These are phyloP conservation scores for Gouania willdenowi DNA, from an alignment of 2,797 vertebrate species.

Conservation along the genomic window DNA sequence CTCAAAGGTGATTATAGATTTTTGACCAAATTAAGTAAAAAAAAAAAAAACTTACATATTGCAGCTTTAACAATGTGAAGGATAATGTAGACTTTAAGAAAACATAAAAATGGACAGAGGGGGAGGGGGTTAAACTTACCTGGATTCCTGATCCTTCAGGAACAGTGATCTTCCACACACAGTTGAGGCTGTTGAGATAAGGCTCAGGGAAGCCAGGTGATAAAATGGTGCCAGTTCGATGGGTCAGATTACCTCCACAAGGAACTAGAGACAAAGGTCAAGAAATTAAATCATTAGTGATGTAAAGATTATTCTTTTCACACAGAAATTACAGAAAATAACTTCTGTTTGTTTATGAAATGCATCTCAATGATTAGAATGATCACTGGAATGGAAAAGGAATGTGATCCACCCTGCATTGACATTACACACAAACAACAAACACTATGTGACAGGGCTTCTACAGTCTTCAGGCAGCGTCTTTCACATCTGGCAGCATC, in stretches of 20 bases:
- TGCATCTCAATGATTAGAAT: no score
- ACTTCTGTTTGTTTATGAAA: no score
- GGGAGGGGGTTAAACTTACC: constrained; percentile 64
- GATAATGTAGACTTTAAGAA: background rate
- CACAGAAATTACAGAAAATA: no score
- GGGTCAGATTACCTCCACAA: constrained; percentile 93
- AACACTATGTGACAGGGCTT: constrained; percentile 1
- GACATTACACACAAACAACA: background rate
- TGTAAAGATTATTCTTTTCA: no score
- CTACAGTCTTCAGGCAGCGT: constrained; percentile 17
- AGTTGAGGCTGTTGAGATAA: constrained; percentile 97
- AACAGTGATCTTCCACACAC: constrained; percentile 96
- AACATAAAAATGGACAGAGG: background rate
- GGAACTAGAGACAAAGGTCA: constrained; percentile 78
- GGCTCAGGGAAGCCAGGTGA: constrained; percentile 96
- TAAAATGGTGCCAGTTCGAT: constrained; percentile 91
- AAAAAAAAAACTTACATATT: no score
- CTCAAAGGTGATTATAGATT: no score
- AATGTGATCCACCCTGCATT: background rate
- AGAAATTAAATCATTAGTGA: no score
- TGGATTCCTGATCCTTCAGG: constrained; percentile 97
- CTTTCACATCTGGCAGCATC: constrained; percentile 54
- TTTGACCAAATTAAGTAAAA: no score
- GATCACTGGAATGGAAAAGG: no score
- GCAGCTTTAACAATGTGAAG: no score